A percentile compares a stretch with the other conserved stretches of the same genome.
Evolutionary conservation across 92 coral and sea anemone genomes (phyloP).

Genomic region (Umimayanthus kanabou): DNA sequence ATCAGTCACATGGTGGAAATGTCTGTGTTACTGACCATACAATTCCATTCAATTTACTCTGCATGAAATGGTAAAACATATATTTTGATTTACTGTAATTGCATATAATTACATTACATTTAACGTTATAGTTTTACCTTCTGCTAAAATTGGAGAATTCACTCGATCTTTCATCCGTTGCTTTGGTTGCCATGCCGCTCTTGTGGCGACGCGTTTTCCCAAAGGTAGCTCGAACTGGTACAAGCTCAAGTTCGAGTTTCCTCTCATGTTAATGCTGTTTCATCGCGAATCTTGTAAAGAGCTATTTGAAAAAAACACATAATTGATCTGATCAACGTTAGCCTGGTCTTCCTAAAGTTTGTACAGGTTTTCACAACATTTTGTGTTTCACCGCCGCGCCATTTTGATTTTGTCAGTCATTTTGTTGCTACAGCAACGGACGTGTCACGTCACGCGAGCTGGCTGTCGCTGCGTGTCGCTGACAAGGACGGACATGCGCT

Average conservation of each 20-base stretch:
- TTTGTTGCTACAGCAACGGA: slow-evolving; percentile 22
- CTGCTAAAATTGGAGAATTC: slow-evolving; percentile 3
- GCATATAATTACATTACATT: background rate
- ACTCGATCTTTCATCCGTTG: slow-evolving; percentile 4
- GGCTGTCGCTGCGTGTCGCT: too few species aligned
- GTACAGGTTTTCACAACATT: background rate
- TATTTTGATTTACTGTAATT: background rate
- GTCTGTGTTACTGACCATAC: too few species aligned
- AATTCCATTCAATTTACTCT: background rate
- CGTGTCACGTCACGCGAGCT: background rate
- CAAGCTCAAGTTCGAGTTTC: slow-evolving; percentile 17
- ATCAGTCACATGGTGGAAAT: too few species aligned
- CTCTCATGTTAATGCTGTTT: background rate
- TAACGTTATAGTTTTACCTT: slow-evolving; percentile 2
- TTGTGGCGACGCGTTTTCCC: background rate
- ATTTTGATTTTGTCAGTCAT: background rate
- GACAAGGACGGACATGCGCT: too few species aligned
- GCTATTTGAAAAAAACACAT: background rate
- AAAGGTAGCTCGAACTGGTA: slow-evolving; percentile 30
- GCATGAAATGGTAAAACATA: background rate
- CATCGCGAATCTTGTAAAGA: slow-evolving; percentile 5
- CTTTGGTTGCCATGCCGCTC: slow-evolving; percentile 19
- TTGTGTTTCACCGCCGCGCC: background rate
- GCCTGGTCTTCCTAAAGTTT: background rate
- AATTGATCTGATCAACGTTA: background rate